These are phyloP conservation scores for Cliona cf. orientalis DNA, from an alignment of 37 sponge, comb jelly and placozoan genomes.

Conservation along the genomic window DNA sequence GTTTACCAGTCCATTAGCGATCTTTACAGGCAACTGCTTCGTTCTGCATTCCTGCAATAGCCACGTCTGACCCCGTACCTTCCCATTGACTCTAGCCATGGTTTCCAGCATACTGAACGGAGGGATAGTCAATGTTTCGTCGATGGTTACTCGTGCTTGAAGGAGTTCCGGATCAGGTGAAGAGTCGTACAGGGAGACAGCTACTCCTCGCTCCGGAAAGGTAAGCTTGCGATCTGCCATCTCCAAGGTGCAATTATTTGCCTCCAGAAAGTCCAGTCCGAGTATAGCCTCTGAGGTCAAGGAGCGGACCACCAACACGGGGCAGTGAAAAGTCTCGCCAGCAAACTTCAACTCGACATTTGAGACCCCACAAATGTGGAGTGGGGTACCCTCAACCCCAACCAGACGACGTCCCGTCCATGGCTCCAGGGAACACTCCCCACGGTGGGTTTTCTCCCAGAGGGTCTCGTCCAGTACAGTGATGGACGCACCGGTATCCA, in stretches of 20 bases:
- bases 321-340: neutral
- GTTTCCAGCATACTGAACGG: slow-evolving; percentile 8
- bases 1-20: slow-evolving; percentile 12
- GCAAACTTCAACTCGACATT: neutral
- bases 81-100: neutral
- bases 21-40: neutral
- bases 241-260: slow-evolving; percentile 3
- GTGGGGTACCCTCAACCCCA: slow-evolving; percentile 39
- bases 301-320: neutral
- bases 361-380: neutral
- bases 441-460: slow-evolving; percentile 19
- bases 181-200: neutral
- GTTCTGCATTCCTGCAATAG: neutral
- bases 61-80: slow-evolving; percentile 2
- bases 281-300: slow-evolving; percentile 18
- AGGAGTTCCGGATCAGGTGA: neutral
- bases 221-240: neutral
- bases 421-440: neutral
- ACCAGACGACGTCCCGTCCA: slow-evolving; percentile 23
- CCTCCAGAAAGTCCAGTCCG: slow-evolving; percentile 21
- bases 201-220: neutral
- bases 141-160: neutral
- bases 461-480: slow-evolving; percentile 9
- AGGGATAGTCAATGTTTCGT: slow-evolving; percentile 2
- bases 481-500: slow-evolving; percentile 42